Evolutionary conservation across 2,797 vertebrate genomes (phyloP).

Genomic region (Pantherophis vulpinus): DNA sequence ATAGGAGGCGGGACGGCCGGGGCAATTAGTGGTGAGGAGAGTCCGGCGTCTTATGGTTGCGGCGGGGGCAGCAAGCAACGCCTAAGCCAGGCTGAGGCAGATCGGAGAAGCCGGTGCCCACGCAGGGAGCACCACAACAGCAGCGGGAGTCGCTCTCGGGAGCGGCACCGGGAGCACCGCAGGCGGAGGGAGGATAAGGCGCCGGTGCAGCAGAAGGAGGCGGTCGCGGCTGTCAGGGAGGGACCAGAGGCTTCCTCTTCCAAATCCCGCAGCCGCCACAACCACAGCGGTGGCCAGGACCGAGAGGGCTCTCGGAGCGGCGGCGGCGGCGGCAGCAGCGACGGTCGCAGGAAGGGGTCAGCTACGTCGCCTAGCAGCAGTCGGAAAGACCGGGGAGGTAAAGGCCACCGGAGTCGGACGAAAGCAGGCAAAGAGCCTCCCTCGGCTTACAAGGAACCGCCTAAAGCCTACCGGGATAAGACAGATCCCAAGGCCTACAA

Average conservation of each 20-base stretch:
- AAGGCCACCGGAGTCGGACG: slow-evolving; percentile 72
- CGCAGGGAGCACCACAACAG: slow-evolving; percentile 67
- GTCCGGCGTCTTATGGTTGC: slow-evolving; percentile 66
- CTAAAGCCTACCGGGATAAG: slow-evolving; percentile 90
- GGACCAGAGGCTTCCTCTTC: slow-evolving; percentile 68
- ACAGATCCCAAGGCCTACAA: slow-evolving; percentile 83
- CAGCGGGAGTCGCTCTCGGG: slow-evolving; percentile 70
- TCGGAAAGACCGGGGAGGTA: slow-evolving; percentile 72
- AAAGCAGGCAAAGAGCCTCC: slow-evolving; percentile 76
- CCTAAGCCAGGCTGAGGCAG: slow-evolving; percentile 45
- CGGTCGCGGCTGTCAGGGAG: slow-evolving; percentile 55
- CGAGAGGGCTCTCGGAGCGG: slow-evolving; percentile 68
- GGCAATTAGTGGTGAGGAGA: slow-evolving; percentile 66
- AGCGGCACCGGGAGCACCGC: slow-evolving; percentile 68
- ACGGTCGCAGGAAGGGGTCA: slow-evolving; percentile 81
- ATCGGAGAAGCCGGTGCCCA: slow-evolving; percentile 60
- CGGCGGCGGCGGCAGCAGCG: slow-evolving; percentile 72
- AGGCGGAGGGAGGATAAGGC: slow-evolving; percentile 43
- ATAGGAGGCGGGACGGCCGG: slow-evolving; percentile 56
- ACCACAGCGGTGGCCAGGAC: slow-evolving; percentile 72
- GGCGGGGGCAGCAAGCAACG: slow-evolving; percentile 68
- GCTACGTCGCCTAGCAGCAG: slow-evolving; percentile 60
- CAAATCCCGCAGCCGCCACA: slow-evolving; percentile 76
- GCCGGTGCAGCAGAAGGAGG: slow-evolving; percentile 43
- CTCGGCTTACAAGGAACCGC: slow-evolving; percentile 87